These are phyloP conservation scores for Barnardius zonarius DNA, from an alignment of 2,113 vertebrate genomes.

Conservation along the genomic window DNA sequence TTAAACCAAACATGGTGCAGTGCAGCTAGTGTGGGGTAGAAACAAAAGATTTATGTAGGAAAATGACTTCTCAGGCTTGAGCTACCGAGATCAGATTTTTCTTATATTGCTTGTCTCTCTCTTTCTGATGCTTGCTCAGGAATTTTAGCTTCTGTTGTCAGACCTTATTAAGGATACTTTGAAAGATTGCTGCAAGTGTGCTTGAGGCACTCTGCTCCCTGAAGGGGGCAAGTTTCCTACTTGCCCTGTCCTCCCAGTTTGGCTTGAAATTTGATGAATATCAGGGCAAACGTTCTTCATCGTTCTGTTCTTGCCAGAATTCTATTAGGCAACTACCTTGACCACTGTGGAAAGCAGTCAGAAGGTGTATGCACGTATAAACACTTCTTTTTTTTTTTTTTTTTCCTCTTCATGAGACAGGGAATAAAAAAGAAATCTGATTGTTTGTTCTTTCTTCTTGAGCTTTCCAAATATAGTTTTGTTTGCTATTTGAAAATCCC, in stretches of 20 bases:
- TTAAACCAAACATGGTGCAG: not conserved
- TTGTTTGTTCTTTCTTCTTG: not conserved
- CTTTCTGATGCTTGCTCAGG: not conserved
- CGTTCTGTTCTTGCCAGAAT: not conserved
- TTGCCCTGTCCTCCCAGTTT: not conserved
- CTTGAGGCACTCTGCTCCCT: not conserved
- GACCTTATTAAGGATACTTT: not conserved
- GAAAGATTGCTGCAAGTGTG: not conserved
- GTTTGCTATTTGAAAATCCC: constrained; percentile 20
- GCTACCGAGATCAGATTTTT: not conserved
- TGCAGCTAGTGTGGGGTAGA: not conserved
- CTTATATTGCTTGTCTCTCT: not conserved
- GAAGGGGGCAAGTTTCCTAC: not conserved
- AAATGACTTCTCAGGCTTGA: not conserved
- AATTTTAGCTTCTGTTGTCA: constrained; percentile 2
- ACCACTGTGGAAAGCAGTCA: not conserved
- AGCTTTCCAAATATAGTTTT: constrained; percentile 3
- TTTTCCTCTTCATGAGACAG: not conserved
- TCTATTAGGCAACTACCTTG: not conserved
- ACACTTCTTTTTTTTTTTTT: not conserved
- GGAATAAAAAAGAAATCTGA: not conserved
- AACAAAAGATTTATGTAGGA: not conserved
- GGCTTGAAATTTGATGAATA: not conserved
- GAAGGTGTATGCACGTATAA: not conserved
- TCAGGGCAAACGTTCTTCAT: not conserved